Evolutionary conservation across 2,797 vertebrate genomes (phyloP).

Genomic region (Scolopax bukidnonensis): DNA sequence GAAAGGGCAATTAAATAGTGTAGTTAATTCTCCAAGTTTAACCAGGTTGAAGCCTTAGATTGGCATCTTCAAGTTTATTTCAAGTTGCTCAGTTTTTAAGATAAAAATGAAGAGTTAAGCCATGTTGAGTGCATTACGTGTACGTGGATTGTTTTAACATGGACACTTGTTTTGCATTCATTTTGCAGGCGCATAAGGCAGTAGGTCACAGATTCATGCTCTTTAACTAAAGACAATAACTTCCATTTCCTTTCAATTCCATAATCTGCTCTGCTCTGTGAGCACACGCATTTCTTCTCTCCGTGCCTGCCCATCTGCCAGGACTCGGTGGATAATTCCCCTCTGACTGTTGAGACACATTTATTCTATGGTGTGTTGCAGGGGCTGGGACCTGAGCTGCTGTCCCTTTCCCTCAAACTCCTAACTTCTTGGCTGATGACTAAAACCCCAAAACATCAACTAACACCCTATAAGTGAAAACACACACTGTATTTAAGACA

Average conservation of each 20-base stretch:
- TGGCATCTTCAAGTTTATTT: not conserved
- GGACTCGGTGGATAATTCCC: not conserved
- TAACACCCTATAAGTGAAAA: not conserved
- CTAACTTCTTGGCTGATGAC: not conserved
- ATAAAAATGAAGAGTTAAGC: not conserved
- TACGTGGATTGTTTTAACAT: not conserved
- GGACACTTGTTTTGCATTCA: not conserved
- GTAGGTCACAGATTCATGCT: not conserved
- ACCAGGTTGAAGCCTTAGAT: not conserved
- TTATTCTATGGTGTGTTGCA: not conserved
- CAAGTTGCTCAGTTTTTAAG: not conserved
- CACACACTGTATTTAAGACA: rapidly evolving
- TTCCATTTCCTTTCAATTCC: not conserved
- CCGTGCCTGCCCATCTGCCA: not conserved
- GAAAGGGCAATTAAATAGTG: not conserved
- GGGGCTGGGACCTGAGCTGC: not conserved
- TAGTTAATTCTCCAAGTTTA: not conserved
- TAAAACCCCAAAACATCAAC: not conserved
- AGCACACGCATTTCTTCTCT: not conserved
- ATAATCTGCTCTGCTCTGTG: not conserved
- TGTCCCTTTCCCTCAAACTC: not conserved
- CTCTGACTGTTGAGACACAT: not conserved
- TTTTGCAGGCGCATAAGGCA: not conserved
- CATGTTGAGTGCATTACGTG: not conserved
- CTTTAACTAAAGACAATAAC: not conserved